Base-by-base conservation (phyloP, 2,113 vertebrate genomes). In the Neoarius graeffei region DNA sequence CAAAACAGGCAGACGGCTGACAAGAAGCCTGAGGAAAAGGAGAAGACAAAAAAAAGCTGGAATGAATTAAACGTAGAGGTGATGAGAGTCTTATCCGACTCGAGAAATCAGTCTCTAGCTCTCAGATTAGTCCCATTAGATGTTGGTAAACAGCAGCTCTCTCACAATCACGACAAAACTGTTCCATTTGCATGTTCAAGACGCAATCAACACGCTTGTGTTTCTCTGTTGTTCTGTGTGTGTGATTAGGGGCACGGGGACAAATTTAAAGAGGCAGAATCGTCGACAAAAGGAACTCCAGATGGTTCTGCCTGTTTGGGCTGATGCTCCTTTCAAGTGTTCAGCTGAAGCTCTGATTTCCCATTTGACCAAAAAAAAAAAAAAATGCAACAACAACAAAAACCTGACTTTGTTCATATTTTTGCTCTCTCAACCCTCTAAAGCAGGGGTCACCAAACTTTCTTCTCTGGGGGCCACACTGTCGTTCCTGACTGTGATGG, bases 51-150 rank as follows among this genome's bases (percentile, higher is more conserved):
- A 4, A 76, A 19, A 42, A 42, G 14, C 69, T 42, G 0, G 42
- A 50, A 14, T 23, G 73, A 25, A 14, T 0, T 1, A 11, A 50
- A 48, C 20, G 35, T 60, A 74, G 54, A 60, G 56, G 48, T 85
- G 85, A 87, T 35, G 35, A 50, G n/a, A 9, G 20, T 54, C 30
- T 90, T 35, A 50, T 56, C 56, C 86, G 79, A 15, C 81, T 86
- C 64, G 62, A 85, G 15, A 76, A 86, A 79, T 67, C 88, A 85
- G 77, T 66, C 69, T 57, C 84, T 83, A 73, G 62, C 86, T 83
- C 80, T 71, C 88, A 83, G 50, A 91, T 88, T 87, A 88, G 88
- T 88, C 59, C 73, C 83, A 89, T 90, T 85, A 88, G 66, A 57
- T 82, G 81, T 73, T 86, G 81, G 86, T 89, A 90, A 89, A 89